Evolutionary conservation across 2,888 invertebrate genomes (phyloP), one percentile per base, ranked within the genome.

Genomic region (Autographa pulchrina): DNA sequence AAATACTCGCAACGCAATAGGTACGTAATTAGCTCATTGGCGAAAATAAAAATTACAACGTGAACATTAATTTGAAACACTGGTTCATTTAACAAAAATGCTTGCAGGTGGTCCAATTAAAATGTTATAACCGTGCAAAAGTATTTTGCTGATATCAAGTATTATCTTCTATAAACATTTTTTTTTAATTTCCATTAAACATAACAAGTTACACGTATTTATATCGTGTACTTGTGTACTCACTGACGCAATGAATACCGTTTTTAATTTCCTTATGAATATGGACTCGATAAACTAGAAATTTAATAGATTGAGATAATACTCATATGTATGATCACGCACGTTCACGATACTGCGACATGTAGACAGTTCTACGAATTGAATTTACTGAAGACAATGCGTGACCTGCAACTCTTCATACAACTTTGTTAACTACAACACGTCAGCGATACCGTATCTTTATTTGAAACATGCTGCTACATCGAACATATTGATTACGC

Each of bases 281-380:
- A 78, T 68, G 74, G 43, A 78, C 20, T 18, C 60, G 63, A 73
- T 81, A 61, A 78, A 78, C 63, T 81, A 78, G 78, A 78, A 78
- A 81, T 68, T 72, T 72, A 68, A 73, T 81, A 81, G 63, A 78
- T 68, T 68, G 78, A 41, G 63, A 68, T 78, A 59, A 78, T 66
- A 73, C 72, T 72, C 78, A 68, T 66, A 78, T 32, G 52, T 73
- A 81, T 66, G 74, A 72, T 81, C 87, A 84, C 82, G 82, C 86
- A 82, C 72, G 68, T 74, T 71, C 75, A 77, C 62, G 78, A 78
- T 65, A 81, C 72, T 75, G 70, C 75, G 70, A 72, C 73, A 73
- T 72, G 80, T 73, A 74, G 77, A 73, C 78, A 73, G 75, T 89
- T 86, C 84, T 76, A 78, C 78, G 83, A 85, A 83, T 78, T 80